Percentiles rank a stretch among this genome's conserved stretches.
Conservation (phyloP, 2,797 vertebrate species). For the Eospalax fontanierii region DNA sequence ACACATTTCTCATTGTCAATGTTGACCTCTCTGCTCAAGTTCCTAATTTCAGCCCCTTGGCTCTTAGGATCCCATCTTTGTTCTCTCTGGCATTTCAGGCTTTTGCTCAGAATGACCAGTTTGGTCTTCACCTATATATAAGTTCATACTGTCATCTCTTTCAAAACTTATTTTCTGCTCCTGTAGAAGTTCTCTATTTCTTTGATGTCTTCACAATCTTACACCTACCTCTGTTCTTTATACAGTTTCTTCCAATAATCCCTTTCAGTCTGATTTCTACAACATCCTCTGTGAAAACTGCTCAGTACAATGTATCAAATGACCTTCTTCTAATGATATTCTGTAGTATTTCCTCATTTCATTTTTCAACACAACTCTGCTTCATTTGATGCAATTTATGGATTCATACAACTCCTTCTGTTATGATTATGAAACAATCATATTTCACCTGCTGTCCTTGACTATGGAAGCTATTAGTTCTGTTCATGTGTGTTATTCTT, state of each 20-base stretch:
- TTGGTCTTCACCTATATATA: background rate
- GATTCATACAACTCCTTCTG: slow-evolving; percentile 19
- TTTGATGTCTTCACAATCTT: background rate
- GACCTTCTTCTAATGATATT: background rate
- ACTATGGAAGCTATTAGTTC: background rate
- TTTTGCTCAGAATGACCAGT: background rate
- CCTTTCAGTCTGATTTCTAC: slow-evolving; percentile 11
- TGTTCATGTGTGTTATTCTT: background rate
- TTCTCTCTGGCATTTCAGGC: background rate
- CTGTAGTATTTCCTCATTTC: background rate
- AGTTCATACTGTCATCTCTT: background rate
- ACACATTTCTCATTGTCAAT: background rate
- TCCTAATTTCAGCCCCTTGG: background rate
- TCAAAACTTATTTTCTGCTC: slow-evolving; percentile 4
- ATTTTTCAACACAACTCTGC: slow-evolving; percentile 25
- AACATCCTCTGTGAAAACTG: background rate
- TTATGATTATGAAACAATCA: background rate
- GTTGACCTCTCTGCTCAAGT: background rate
- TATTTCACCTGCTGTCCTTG: background rate
- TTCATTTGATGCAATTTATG: slow-evolving; percentile 28
- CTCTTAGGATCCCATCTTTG: background rate
- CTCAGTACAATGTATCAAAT: background rate
- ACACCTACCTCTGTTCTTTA: background rate
- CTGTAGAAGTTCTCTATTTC: background rate
- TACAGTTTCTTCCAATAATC: background rate